Percentiles rank a stretch among this genome's conserved stretches.
phyloP scores from a whole-genome alignment of 1,140 invertebrate species.

The Bilobella aurantiaca region DNA sequence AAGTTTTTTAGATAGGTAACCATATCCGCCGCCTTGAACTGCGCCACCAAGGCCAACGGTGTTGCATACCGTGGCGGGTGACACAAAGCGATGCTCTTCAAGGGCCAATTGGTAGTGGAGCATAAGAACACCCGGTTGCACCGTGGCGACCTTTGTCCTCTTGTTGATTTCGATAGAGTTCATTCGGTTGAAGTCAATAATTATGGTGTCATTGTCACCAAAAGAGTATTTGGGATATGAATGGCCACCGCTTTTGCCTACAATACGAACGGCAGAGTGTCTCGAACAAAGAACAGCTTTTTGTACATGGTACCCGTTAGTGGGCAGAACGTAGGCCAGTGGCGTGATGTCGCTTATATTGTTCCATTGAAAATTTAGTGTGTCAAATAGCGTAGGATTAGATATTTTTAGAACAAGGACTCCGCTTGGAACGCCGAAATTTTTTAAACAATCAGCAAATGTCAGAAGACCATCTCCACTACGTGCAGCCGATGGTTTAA shows the following conservation, averaged over 20 bases:
- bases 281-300: not conserved
- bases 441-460: too few relatives aligned
- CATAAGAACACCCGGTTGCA: not conserved
- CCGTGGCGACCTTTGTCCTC: not conserved
- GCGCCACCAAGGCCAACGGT: not conserved
- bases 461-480: too few relatives aligned
- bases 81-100: not conserved
- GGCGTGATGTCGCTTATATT: not conserved
- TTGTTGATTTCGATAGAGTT: not conserved
- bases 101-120: not conserved
- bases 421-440: too few relatives aligned
- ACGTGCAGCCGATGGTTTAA: too few relatives aligned
- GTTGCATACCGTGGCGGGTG: not conserved
- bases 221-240: not conserved
- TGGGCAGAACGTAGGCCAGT: not conserved
- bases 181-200: not conserved
- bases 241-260: conserved; percentile 5
- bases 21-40: not conserved
- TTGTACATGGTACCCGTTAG: not conserved
- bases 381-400: too few relatives aligned
- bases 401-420: too few relatives aligned
- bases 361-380: conserved; percentile 11
- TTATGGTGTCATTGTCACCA: not conserved
- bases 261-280: not conserved
- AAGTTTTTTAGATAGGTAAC: not conserved